phyloP scores from a whole-genome alignment of 2,113 vertebrate species.

The Nipponia nippon region DNA sequence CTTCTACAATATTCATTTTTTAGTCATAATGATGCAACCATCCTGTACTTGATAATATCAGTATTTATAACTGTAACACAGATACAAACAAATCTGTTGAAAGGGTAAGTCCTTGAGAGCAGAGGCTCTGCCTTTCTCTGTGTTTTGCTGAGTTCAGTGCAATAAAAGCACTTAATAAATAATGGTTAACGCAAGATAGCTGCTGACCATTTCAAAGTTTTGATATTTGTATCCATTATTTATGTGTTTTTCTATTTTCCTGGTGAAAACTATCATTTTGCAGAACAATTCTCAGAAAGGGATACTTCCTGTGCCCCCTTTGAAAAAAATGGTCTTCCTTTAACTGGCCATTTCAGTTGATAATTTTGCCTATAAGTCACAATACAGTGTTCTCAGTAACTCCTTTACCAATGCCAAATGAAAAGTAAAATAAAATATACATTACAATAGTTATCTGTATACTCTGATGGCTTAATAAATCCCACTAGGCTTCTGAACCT shows the following conservation, averaged over 20 bases:
- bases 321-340: background rate
- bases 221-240: background rate
- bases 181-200: background rate
- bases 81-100: background rate
- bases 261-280: background rate
- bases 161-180: background rate
- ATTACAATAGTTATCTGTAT: background rate
- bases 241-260: background rate
- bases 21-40: background rate
- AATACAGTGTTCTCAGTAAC: background rate
- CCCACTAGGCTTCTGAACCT: background rate
- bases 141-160: background rate
- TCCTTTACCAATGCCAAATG: background rate
- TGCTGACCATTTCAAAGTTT: background rate
- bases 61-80: background rate
- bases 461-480: background rate
- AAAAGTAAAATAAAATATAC: background rate
- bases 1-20: background rate
- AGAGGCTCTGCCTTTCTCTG: background rate
- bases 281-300: background rate
- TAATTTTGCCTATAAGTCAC: background rate
- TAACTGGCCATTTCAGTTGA: background rate
- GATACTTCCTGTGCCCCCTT: background rate
- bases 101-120: background rate
- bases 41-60: background rate